Evolutionary conservation across 2,888 invertebrate species (phyloP).

Genomic region (Lepetodrilus schrolli): DNA sequence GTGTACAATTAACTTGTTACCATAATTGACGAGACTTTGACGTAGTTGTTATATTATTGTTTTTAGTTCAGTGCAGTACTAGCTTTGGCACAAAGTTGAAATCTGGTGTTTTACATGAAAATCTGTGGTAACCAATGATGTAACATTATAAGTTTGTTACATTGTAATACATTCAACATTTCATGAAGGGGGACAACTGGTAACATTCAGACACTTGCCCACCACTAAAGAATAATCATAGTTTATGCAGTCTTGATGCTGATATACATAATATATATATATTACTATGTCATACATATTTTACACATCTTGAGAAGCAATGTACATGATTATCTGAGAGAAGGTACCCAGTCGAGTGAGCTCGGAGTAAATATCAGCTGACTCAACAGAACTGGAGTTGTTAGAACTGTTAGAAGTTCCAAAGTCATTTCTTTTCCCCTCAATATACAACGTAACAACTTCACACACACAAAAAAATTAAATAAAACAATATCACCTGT

Average conservation of each 20-base stretch:
- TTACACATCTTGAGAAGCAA: slow-evolving; percentile 24
- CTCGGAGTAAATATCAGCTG: not conserved
- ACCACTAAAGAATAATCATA: not conserved
- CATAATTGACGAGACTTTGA: too few species aligned
- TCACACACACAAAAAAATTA: slow-evolving; percentile 13
- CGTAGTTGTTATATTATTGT: too few species aligned
- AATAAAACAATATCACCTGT: slow-evolving; percentile 26
- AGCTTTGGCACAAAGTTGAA: slow-evolving; percentile 16
- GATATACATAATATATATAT: slow-evolving; percentile 2
- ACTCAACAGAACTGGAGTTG: not conserved
- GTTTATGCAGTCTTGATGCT: not conserved
- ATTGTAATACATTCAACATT: not conserved
- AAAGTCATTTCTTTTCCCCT: slow-evolving; percentile 8
- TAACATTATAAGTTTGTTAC: too few species aligned
- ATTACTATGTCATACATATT: slow-evolving; percentile 24
- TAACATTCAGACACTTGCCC: not conserved
- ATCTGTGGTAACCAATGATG: too few species aligned
- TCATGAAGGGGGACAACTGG: not conserved
- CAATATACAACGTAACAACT: slow-evolving; percentile 14
- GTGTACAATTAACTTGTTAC: too few species aligned
- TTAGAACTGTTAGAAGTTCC: not conserved
- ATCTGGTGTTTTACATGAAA: not conserved
- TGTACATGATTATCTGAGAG: not conserved
- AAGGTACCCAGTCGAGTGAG: not conserved
- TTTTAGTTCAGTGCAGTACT: too few species aligned